Evolutionary conservation across 2,888 invertebrate genomes (phyloP).

Genomic region (Oxyscelio sp.): DNA sequence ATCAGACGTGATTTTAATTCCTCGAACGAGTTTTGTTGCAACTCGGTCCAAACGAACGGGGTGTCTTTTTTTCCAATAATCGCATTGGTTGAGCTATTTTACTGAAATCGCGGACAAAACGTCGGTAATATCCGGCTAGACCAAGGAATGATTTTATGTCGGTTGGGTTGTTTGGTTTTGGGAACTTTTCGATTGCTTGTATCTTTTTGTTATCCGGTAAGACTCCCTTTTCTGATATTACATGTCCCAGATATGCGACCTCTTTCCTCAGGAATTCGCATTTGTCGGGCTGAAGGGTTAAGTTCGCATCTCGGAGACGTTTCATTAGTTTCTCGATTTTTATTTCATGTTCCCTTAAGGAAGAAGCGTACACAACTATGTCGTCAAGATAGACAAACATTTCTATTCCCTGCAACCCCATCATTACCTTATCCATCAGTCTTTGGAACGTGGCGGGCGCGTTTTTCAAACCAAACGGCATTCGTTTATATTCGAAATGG

Average conservation of each 20-base stretch:
- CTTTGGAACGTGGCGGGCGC: neutral
- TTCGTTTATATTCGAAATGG: slow-evolving; percentile 71
- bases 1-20: neutral
- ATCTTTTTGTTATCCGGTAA: slow-evolving; percentile 27
- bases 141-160: slow-evolving; percentile 33
- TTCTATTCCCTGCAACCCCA: neutral
- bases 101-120: slow-evolving; percentile 25
- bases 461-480: neutral
- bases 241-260: slow-evolving; percentile 78
- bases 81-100: slow-evolving; percentile 21
- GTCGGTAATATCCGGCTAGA: slow-evolving; percentile 19
- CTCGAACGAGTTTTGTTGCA: neutral
- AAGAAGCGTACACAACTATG: neutral
- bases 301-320: slow-evolving; percentile 61
- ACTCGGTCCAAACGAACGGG: neutral
- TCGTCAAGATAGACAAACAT: neutral
- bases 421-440: neutral
- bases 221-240: slow-evolving; percentile 79
- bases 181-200: neutral
- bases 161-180: neutral
- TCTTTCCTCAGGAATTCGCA: slow-evolving; percentile 79
- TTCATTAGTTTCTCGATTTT: slow-evolving; percentile 63
- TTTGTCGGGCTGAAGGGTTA: slow-evolving; percentile 76
- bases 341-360: slow-evolving; percentile 10
- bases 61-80: neutral